These are phyloP conservation scores for Coleophora deauratella DNA, from an alignment of 2,888 invertebrate species.

Conservation along the genomic window DNA sequence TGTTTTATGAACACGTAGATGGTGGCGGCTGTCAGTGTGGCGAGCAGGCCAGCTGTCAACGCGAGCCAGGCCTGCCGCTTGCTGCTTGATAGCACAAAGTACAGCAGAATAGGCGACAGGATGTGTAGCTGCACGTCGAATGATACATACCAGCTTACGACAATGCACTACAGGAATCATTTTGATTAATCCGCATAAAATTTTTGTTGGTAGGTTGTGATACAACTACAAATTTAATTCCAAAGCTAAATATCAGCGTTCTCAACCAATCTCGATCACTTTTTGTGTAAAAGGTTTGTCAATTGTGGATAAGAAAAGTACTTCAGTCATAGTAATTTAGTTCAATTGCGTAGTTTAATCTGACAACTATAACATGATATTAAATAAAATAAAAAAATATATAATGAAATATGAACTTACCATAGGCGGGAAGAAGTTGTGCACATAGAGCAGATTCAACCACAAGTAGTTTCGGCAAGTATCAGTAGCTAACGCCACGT, in stretches of 20 bases:
- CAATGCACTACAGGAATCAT: slow-evolving; percentile 31
- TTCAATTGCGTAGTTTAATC: no score
- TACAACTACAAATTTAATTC: no score
- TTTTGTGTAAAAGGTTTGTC: no score
- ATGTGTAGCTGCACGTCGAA: slow-evolving; percentile 35
- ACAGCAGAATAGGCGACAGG: slow-evolving; percentile 35
- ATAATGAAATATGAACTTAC: no score
- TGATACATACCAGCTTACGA: slow-evolving; percentile 38
- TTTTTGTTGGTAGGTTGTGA: no score
- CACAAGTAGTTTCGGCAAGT: slow-evolving; percentile 62
- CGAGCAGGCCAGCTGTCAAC: slow-evolving; percentile 11
- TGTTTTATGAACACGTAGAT: slow-evolving; percentile 3
- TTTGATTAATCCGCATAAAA: no score
- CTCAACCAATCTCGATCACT: no score
- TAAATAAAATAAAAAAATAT: no score
- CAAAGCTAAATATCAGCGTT: no score
- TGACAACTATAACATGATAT: no score
- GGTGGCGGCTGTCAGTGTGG: not conserved
- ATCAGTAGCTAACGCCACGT: slow-evolving; percentile 18
- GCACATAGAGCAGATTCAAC: slow-evolving; percentile 58
- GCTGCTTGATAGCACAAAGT: slow-evolving; percentile 29
- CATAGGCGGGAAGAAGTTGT: slow-evolving; percentile 52
- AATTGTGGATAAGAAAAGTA: no score
- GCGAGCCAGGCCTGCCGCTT: slow-evolving; percentile 29
- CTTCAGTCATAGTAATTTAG: no score